These are phyloP conservation scores for Argyrosomus japonicus DNA, from an alignment of 2,113 vertebrate genomes.

Conservation along the genomic window DNA sequence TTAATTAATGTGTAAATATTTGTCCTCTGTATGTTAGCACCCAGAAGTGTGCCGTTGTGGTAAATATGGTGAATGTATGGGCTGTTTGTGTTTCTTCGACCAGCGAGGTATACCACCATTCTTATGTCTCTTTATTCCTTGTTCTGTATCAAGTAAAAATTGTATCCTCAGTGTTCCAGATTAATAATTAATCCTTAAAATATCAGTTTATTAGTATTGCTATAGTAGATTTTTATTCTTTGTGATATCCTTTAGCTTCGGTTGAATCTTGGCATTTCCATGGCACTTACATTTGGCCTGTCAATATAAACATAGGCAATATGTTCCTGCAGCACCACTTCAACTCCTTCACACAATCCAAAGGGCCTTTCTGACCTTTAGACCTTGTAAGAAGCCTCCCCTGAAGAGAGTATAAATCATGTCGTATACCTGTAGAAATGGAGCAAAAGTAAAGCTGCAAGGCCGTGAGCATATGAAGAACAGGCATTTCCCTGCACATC, in stretches of 20 bases:
- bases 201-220: no score
- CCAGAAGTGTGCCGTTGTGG: background rate
- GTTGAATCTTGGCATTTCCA: no score
- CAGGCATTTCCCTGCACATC: background rate
- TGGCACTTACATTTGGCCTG: background rate
- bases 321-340: background rate
- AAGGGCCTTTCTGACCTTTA: constrained; percentile 13
- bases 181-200: background rate
- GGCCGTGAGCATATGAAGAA: background rate
- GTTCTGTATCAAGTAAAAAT: background rate
- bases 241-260: no score
- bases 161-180: background rate
- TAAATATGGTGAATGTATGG: constrained; percentile 11
- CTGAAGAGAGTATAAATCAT: background rate
- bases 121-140: background rate
- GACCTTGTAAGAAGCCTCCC: background rate
- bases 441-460: background rate
- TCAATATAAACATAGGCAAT: background rate
- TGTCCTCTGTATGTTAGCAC: background rate
- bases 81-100: constrained; percentile 9
- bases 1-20: constrained; percentile 14
- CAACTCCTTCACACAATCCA: constrained; percentile 3
- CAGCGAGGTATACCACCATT: background rate
- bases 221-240: no score
- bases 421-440: background rate